A percentile compares a stretch with the other conserved stretches of the same genome.
These are phyloP conservation scores for Drosophila kuntzei DNA, from an alignment of 2,888 invertebrate species.

Conservation along the genomic window DNA sequence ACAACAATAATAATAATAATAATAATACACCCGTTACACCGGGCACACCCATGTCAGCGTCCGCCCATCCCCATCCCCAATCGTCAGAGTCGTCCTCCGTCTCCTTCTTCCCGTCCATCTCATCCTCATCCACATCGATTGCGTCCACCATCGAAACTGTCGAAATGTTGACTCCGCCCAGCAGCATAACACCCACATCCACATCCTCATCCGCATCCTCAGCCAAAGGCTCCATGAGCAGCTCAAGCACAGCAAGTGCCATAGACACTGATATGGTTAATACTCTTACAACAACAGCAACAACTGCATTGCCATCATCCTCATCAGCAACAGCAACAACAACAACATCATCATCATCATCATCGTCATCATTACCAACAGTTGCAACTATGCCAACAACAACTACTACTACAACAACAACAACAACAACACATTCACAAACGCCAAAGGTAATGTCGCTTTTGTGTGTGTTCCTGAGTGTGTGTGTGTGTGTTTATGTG, in stretches of 20 bases:
- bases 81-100: constrained; percentile 40
- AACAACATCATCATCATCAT: constrained; percentile 23
- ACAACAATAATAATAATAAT: constrained; percentile 9
- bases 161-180: constrained; percentile 37
- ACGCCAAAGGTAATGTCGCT: constrained; percentile 79
- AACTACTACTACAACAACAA: constrained; percentile 60
- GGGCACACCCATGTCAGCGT: constrained; percentile 36
- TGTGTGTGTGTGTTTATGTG: constrained; percentile 1
- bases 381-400: constrained; percentile 64
- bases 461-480: constrained; percentile 44
- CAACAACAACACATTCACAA: constrained; percentile 72
- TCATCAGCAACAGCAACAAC: constrained; percentile 31
- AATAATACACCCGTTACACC: constrained; percentile 48
- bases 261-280: constrained; percentile 57
- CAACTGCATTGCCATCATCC: constrained; percentile 30
- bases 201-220: constrained; percentile 23
- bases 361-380: constrained; percentile 19
- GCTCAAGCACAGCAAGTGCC: constrained; percentile 42
- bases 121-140: constrained; percentile 36
- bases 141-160: constrained; percentile 46
- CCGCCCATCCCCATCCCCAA: constrained; percentile 37
- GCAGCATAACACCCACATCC: constrained; percentile 17
- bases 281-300: constrained; percentile 57
- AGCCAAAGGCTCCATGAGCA: constrained; percentile 22
- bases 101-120: constrained; percentile 6